Conservation (phyloP, 1,140 invertebrate genomes). For the Riptortus pedestris region DNA sequence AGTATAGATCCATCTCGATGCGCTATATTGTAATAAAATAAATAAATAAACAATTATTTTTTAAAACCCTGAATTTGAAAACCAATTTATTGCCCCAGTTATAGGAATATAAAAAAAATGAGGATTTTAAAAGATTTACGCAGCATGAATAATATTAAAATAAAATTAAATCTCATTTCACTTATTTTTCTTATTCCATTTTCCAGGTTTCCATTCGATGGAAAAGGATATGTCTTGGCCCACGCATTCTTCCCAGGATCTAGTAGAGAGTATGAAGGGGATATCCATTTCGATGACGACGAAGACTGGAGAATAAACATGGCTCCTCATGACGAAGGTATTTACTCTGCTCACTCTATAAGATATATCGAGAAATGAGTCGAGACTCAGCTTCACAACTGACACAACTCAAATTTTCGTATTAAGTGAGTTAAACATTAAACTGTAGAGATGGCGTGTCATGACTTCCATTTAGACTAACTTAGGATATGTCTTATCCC, state of each 20-base stretch:
- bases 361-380: no score
- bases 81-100: neutral
- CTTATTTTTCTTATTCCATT: neutral
- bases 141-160: neutral
- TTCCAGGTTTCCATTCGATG: slow-evolving; percentile 62
- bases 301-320: slow-evolving; percentile 71
- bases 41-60: no score
- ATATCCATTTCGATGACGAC: slow-evolving; percentile 72
- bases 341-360: neutral
- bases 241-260: slow-evolving; percentile 75
- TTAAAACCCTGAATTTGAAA: neutral
- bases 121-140: neutral
- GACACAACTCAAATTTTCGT: no score
- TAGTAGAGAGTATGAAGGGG: slow-evolving; percentile 72
- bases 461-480: no score
- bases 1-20: no score
- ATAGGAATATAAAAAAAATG: neutral
- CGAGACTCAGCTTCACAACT: no score
- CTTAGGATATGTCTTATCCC: no score
- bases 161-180: neutral
- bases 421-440: no score
- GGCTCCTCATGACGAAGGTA: slow-evolving; percentile 34
- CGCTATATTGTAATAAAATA: no score
- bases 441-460: no score
- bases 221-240: slow-evolving; percentile 75